Evolutionary conservation across 1,140 invertebrate species (phyloP).

Genomic region (Subanguina moxae): DNA sequence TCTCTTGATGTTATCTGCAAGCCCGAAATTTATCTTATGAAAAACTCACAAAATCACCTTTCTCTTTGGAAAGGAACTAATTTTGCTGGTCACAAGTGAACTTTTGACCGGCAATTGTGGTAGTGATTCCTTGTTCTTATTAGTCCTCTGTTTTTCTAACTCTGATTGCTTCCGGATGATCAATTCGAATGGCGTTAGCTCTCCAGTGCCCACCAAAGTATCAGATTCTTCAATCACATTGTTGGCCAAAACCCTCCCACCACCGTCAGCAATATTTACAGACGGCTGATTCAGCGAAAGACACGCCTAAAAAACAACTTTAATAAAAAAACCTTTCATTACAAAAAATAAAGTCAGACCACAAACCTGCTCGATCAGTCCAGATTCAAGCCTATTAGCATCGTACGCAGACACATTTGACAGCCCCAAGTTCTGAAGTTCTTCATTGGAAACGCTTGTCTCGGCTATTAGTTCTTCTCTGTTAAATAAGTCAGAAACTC

Average conservation of each 20-base stretch:
- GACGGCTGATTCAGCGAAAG: no score
- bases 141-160: neutral
- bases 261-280: no score
- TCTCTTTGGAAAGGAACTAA: no score
- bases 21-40: no score
- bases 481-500: neutral
- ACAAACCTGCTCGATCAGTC: neutral
- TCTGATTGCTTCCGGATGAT: neutral
- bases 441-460: neutral
- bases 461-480: neutral
- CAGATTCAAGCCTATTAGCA: neutral
- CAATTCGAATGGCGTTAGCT: neutral
- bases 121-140: neutral
- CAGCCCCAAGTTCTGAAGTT: neutral
- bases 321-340: no score
- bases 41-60: no score
- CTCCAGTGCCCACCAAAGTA: neutral
- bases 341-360: neutral
- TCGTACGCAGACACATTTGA: neutral
- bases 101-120: neutral
- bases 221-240: no score
- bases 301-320: no score
- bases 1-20: no score
- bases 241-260: no score
- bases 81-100: no score